Conservation (phyloP, 2,888 invertebrate genomes). For the Suillia variegata region DNA sequence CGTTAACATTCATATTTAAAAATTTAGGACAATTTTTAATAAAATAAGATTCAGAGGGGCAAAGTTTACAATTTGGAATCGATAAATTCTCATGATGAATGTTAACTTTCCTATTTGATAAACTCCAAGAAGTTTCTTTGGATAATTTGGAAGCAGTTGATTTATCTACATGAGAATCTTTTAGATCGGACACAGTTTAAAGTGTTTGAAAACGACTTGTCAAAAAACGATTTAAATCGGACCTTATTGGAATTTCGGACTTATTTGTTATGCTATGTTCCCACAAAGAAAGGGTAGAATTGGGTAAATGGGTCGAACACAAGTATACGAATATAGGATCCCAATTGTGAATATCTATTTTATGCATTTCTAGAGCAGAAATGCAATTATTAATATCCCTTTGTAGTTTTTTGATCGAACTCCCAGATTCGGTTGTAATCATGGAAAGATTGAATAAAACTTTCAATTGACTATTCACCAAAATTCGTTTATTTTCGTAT, state of each 20-base stretch:
- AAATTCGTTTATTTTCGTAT: not conserved
- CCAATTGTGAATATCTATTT: not conserved
- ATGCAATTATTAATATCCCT: not conserved
- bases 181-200: too few relatives aligned
- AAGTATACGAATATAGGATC: not conserved
- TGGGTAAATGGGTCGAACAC: not conserved
- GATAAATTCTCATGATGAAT: too few relatives aligned
- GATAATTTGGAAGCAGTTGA: too few relatives aligned
- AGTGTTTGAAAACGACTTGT: not conserved
- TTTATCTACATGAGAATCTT: too few relatives aligned
- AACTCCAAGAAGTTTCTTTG: too few relatives aligned
- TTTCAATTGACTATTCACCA: not conserved
- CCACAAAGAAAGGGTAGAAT: not conserved
- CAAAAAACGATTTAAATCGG: not conserved
- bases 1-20: not conserved
- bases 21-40: not conserved
- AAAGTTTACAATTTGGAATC: too few relatives aligned
- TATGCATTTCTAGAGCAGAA: not conserved
- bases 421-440: not conserved
- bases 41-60: too few relatives aligned
- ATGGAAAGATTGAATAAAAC: not conserved
- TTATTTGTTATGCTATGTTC: not conserved
- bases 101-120: too few relatives aligned
- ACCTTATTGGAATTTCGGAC: not conserved
- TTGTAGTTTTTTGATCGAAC: not conserved